Conservation (phyloP, 1,140 invertebrate species). For the Platyscapa corneri region DNA sequence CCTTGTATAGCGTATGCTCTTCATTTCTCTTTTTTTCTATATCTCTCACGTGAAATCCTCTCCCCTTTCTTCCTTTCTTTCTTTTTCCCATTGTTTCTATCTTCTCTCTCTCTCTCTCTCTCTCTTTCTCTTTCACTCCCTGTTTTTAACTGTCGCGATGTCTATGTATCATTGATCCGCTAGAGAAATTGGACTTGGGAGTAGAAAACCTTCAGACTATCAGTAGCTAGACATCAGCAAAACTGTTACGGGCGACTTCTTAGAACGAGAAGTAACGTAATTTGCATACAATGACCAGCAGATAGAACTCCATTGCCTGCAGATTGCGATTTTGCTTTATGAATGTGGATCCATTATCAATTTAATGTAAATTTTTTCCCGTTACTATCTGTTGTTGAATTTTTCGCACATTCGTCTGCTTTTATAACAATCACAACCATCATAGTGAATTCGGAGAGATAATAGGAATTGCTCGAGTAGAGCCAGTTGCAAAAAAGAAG, state of each 20-base stretch:
- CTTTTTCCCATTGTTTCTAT: background rate
- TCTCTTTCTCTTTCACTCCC: constrained; percentile 2
- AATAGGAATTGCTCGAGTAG: background rate
- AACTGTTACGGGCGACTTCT: constrained; percentile 67
- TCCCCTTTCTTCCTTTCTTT: background rate
- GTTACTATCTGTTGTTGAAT: background rate
- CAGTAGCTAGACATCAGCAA: constrained; percentile 69
- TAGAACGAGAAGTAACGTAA: constrained; percentile 60
- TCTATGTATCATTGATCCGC: background rate
- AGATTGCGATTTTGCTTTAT: background rate
- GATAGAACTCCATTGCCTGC: constrained; percentile 22
- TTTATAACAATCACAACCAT: background rate
- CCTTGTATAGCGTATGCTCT: background rate
- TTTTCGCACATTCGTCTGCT: background rate
- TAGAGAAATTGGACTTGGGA: constrained; percentile 13
- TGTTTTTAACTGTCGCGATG: background rate
- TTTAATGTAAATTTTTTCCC: background rate
- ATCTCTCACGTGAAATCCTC: background rate
- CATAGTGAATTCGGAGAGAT: background rate
- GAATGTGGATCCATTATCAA: background rate
- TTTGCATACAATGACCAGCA: constrained; percentile 72
- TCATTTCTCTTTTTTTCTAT: background rate
- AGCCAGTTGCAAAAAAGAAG: background rate
- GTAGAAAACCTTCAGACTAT: constrained; percentile 57
- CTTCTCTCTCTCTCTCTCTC: background rate